These are phyloP conservation scores for Linepithema humile DNA, from an alignment of 1,140 invertebrate genomes.

Conservation along the genomic window DNA sequence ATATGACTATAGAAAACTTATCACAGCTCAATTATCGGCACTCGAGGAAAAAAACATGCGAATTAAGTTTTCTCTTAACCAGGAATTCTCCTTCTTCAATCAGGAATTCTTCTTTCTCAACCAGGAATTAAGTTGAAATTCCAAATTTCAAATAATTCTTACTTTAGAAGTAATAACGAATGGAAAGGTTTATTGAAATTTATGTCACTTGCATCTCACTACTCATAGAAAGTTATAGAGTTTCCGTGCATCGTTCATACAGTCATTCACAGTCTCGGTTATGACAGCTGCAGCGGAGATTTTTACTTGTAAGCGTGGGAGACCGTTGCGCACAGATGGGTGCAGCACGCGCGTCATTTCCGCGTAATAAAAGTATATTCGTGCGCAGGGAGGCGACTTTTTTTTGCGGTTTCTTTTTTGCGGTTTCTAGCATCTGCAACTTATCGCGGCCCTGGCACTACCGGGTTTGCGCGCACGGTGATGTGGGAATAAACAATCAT, in stretches of 20 bases:
- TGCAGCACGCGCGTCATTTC: constrained; percentile 14
- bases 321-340: constrained; percentile 41
- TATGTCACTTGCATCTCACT: neutral
- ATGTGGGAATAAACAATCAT: neutral
- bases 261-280: constrained; percentile 22
- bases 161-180: too few species aligned
- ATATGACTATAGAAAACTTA: neutral
- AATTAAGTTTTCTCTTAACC: neutral
- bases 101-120: neutral
- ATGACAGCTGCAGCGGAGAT: constrained; percentile 72
- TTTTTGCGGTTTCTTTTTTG: neutral
- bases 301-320: constrained; percentile 78
- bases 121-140: too few species aligned
- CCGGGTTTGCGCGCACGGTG: neutral
- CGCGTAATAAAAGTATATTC: neutral
- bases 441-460: neutral
- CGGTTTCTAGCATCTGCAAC: constrained; percentile 10
- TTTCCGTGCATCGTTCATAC: neutral
- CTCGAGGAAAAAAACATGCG: neutral
- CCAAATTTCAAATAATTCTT: neutral
- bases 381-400: neutral
- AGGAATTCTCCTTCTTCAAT: neutral
- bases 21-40: neutral
- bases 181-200: too few species aligned
- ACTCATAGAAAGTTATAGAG: neutral